Base-by-base conservation (phyloP, 2,888 invertebrate genomes). In the Agrotis exclamationis region DNA sequence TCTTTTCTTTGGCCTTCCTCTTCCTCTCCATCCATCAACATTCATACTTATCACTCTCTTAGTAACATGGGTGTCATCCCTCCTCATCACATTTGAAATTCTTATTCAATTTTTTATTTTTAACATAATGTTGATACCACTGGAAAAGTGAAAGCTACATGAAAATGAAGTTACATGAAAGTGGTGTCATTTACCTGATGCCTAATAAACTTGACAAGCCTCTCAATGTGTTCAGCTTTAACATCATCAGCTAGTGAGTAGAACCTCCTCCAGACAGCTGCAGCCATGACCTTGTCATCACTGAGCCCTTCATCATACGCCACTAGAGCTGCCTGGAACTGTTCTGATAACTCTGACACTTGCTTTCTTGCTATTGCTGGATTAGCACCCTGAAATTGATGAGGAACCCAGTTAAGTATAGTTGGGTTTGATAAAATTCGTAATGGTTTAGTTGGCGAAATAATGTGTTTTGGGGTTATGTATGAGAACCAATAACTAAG, bases 251-350 rank as follows among this genome's bases (percentile, higher is more conserved):
- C 90, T 84, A 96, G 96, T 81, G 97, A 97, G 86, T 98, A 98
- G 89, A 99, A 97, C 79, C 98, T 97, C 82, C 98, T 97, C 99
- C 99, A 99, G 18, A 99, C 86, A 0, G 99, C 98, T 28, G 97
- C 97, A 45, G 99, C 99, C 79, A 99, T 91, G 9, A 97, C 95
- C 85, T 96, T 97, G 89, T 99, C 99, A 88, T 98, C 97, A 18
- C 96, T 96, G 84, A 99, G 92, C 3, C 99, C 99, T 96, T 99
- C 99, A 92, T 99, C 99, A 88, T 99, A 99, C 1, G 97, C 97
- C 73, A 99, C 97, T 18, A 99, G 89, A 9, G 98, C 97, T 1
- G 98, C 98, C 94, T 98, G 98, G 90, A 99, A 98, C 88, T 99
- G 98, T 83, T 98, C 97, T 1, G 97, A 97, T 28, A 99, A 91